phyloP scores from a whole-genome alignment of 1,140 invertebrate genomes.

The Sinella curviseta region DNA sequence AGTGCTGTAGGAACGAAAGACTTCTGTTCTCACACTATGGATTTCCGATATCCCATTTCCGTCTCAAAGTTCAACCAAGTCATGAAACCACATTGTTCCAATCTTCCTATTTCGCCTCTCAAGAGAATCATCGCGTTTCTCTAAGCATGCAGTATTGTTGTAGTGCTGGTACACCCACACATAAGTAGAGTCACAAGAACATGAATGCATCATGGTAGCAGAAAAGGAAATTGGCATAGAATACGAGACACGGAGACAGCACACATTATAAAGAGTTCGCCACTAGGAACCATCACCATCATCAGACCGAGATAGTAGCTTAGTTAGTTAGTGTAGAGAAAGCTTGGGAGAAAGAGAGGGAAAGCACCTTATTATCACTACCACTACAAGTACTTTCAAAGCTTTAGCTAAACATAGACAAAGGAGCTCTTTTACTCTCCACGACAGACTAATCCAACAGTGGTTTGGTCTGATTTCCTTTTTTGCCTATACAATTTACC shows the following conservation, averaged over 20 bases:
- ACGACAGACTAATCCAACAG: constrained; percentile 18
- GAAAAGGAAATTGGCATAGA: background rate
- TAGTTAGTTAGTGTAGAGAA: constrained; percentile 5
- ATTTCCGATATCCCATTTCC: constrained; percentile 8
- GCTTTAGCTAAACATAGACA: constrained; percentile 7
- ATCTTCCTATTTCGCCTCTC: background rate
- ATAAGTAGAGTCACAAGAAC: background rate
- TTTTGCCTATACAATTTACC: background rate
- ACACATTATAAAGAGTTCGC: background rate
- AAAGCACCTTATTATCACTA: background rate
- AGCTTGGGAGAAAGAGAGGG: background rate
- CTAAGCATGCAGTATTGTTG: background rate
- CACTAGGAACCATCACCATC: background rate
- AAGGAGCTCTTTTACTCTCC: background rate
- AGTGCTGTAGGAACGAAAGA: constrained; percentile 12
- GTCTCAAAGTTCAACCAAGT: constrained; percentile 10
- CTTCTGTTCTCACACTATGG: constrained; percentile 13
- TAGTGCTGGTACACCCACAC: background rate
- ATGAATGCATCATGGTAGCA: too few relatives aligned
- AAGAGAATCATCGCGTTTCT: background rate
- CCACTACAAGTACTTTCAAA: constrained; percentile 3
- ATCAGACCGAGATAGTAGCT: background rate
- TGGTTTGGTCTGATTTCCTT: constrained; percentile 21
- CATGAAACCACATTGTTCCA: constrained; percentile 23
- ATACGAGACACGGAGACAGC: background rate